Percentiles rank a stretch among this genome's conserved stretches.
Evolutionary conservation across 2,888 invertebrate species (phyloP).

Genomic region (Xestoiulus laeticollis): DNA sequence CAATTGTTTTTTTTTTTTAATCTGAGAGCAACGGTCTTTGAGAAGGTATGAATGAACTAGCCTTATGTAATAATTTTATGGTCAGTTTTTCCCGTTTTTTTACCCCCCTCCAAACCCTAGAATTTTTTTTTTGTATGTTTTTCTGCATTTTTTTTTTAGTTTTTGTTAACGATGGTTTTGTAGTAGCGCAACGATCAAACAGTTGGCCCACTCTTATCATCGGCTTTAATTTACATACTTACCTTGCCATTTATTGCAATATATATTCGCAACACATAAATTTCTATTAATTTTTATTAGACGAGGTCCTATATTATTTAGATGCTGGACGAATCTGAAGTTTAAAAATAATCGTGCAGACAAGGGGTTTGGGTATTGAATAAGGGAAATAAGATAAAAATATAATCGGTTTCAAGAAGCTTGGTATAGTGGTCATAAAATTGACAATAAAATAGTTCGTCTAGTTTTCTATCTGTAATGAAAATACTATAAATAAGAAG

Average conservation of each 20-base stretch:
- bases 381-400: background rate
- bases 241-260: slow-evolving; percentile 31
- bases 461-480: background rate
- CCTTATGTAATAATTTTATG: slow-evolving; percentile 38
- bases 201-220: slow-evolving; percentile 46
- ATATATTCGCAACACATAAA: slow-evolving; percentile 45
- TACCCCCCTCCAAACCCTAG: background rate
- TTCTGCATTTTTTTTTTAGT: slow-evolving; percentile 38
- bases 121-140: slow-evolving; percentile 36
- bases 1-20: slow-evolving; percentile 41
- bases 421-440: background rate
- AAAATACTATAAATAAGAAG: background rate
- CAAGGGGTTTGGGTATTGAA: background rate
- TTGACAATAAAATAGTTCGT: background rate
- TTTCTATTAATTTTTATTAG: slow-evolving; percentile 44
- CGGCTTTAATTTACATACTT: slow-evolving; percentile 47
- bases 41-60: slow-evolving; percentile 52
- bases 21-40: slow-evolving; percentile 52
- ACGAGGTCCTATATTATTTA: background rate
- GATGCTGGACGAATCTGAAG: background rate
- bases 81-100: slow-evolving; percentile 16
- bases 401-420: background rate
- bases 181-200: slow-evolving; percentile 48
- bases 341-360: background rate
- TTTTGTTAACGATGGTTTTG: background rate